Percentiles rank a stretch among this genome's conserved stretches.
These are phyloP conservation scores for Sarcophaga peregrina DNA, from an alignment of 1,140 invertebrate genomes.

Conservation along the genomic window DNA sequence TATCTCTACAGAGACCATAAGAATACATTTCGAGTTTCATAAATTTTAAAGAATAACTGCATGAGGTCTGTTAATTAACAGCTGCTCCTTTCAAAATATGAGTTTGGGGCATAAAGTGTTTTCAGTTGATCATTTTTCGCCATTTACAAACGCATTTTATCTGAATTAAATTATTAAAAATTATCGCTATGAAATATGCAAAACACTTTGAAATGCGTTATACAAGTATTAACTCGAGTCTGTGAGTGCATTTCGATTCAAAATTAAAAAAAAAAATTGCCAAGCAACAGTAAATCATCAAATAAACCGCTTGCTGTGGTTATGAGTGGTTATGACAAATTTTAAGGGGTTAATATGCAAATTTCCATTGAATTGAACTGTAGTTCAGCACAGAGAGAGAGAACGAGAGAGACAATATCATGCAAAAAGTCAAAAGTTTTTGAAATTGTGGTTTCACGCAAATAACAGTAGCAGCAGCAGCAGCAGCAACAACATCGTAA, in stretches of 20 bases:
- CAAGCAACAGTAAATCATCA: not conserved
- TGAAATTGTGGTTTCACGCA: not conserved
- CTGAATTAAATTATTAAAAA: too few relatives aligned
- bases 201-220: too few relatives aligned
- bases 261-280: too few relatives aligned
- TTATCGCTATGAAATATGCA: too few relatives aligned
- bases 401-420: not conserved
- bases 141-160: too few relatives aligned
- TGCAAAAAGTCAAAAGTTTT: slow-evolving; percentile 24
- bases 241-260: not conserved
- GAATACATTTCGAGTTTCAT: too few relatives aligned
- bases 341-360: slow-evolving; percentile 4
- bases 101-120: too few relatives aligned
- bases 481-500: not conserved
- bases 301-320: not conserved
- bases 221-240: not conserved
- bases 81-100: too few relatives aligned
- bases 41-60: too few relatives aligned
- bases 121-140: too few relatives aligned
- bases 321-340: not conserved
- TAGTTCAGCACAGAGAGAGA: not conserved
- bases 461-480: not conserved
- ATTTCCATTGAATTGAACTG: not conserved
- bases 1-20: too few relatives aligned
- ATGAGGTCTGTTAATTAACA: too few relatives aligned